These are phyloP conservation scores for Aspiorhynchus laticeps DNA, from an alignment of 2,113 vertebrate species.

Conservation along the genomic window DNA sequence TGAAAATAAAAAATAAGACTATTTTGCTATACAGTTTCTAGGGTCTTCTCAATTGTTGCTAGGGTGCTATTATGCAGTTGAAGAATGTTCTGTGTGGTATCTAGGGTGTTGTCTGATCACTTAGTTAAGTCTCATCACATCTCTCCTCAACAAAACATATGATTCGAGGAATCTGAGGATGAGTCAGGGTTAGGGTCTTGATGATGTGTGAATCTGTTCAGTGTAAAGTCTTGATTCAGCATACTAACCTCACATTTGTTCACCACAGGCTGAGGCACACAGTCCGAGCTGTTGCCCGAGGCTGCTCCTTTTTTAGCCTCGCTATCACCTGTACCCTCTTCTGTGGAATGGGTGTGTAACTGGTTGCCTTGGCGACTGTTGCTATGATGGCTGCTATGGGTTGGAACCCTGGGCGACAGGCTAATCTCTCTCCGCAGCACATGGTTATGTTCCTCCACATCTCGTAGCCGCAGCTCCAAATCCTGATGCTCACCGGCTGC, in stretches of 20 bases:
- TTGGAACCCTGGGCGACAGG: slow-evolving; percentile 75
- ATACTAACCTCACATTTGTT: slow-evolving; percentile 95
- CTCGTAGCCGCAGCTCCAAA: slow-evolving; percentile 88
- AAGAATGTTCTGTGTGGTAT: no score
- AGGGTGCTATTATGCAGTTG: no score
- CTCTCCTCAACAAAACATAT: neutral
- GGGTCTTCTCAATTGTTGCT: no score
- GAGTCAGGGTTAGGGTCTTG: neutral
- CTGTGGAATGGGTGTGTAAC: slow-evolving; percentile 86
- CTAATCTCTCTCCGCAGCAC: slow-evolving; percentile 88
- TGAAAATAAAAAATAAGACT: no score
- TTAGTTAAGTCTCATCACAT: neutral
- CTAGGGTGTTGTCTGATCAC: no score
- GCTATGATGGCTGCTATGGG: slow-evolving; percentile 55
- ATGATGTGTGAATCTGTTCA: neutral
- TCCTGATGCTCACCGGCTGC: slow-evolving; percentile 84
- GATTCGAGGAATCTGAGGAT: neutral
- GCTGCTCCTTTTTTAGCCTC: slow-evolving; percentile 85
- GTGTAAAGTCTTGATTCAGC: neutral
- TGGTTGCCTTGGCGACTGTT: slow-evolving; percentile 78
- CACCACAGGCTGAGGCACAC: slow-evolving; percentile 89
- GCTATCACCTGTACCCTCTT: slow-evolving; percentile 91
- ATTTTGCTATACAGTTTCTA: no score
- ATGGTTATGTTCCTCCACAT: slow-evolving; percentile 94
- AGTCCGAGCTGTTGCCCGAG: slow-evolving; percentile 89